Base-by-base conservation (phyloP, 2,797 vertebrate genomes). In the Scleropages formosus region DNA sequence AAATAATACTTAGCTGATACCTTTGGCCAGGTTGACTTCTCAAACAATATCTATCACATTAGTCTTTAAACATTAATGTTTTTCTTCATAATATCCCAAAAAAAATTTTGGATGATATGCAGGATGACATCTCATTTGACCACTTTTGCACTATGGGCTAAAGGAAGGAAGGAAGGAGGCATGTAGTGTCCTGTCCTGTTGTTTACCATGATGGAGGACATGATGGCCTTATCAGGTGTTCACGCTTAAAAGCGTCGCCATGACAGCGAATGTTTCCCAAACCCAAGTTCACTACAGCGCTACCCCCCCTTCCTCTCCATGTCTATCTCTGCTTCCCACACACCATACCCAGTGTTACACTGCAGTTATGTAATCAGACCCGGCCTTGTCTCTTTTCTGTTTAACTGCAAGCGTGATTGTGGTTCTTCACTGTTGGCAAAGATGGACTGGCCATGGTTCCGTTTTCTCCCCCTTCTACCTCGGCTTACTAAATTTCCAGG, bases 341-440 rank as follows among this genome's bases (percentile, higher is more conserved):
- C 91, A 89, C 87, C 91, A 89, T 87, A 85, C 86, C 89, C 68
- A 91, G 92, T 88, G 88, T 92, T 93, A 91, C 88, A 83, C 90
- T 89, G 87, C 91, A 26, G 90, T 94, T 94, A 93, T 93, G 92
- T 93, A 94, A 93, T 83, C 84, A 69, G 86, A 87, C 85, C 86
- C 86, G 75, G 84, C 89, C 88, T 87, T 89, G 88, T 89, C 85
- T 92, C 31, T 39, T 58, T 91, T 89, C 93, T 94, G 91, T 92
- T 94, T 22, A 93, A 94, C 93, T 92, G 90, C 88, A 89, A 81
- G 64, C 88, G 84, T 90, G 92, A 88, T 90, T 94, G 93, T 92
- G 93, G 93, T 93, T 93, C 92, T 90, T 85, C 88, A 85, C 89
- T 77, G 84, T 84, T 88, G 20, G 65, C 90, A 86, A 90, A 46